Evolutionary conservation across 2,113 vertebrate species (phyloP).

Genomic region (Haliaeetus leucogaster): DNA sequence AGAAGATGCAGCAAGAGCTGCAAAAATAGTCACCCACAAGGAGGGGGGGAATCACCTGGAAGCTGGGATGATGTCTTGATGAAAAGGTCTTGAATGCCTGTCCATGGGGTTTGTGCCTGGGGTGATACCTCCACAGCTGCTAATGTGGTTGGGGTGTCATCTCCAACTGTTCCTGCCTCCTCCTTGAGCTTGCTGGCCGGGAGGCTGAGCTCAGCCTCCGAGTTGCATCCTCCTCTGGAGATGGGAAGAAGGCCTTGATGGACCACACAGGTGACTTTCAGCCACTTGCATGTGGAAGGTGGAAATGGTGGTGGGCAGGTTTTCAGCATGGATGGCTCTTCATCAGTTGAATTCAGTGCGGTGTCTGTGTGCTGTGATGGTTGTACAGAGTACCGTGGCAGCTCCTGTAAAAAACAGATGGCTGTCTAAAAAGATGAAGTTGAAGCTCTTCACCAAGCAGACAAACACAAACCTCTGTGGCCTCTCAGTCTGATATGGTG

Average conservation of each 20-base stretch:
- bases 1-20: neutral
- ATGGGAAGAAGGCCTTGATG: neutral
- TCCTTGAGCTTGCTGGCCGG: neutral
- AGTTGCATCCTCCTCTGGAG: neutral
- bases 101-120: neutral
- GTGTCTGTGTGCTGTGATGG: neutral
- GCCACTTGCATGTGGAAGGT: accelerated
- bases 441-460: neutral
- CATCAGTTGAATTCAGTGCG: accelerated
- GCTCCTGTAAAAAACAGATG: neutral
- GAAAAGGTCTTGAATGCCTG: neutral
- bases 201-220: neutral
- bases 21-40: neutral
- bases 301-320: neutral
- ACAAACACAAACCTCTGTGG: neutral
- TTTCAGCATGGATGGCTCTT: neutral
- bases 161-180: neutral
- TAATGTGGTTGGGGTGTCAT: neutral
- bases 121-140: neutral
- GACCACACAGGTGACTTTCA: neutral
- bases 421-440: neutral
- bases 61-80: neutral
- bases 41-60: neutral
- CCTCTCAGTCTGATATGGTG: neutral
- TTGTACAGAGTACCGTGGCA: neutral